Base-by-base conservation (phyloP, 2,888 invertebrate species). In the Thereva unica region DNA sequence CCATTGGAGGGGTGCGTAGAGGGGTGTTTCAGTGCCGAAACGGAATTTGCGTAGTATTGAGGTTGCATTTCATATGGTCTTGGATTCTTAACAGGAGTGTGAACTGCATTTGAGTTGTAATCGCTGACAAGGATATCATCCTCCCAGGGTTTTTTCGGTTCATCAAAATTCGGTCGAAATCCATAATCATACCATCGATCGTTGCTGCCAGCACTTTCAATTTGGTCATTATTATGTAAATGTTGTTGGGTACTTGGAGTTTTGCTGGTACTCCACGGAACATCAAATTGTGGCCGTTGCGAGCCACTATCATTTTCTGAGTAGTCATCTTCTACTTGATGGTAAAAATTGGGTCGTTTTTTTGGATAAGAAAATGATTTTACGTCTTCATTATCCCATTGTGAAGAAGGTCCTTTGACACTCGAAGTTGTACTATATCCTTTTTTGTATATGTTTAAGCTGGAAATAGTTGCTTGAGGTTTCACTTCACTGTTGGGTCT, bases 1-100 rank as follows among this genome's bases (percentile, higher is more conserved):
- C 89, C 88, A 68, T 83, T 83, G 0, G 85, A 83, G 0, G 89
- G 89, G 76, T 88, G 84, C 3, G 84, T 83, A 3, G 82, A 78
- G 0, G 86, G 84, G 74, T 85, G 84, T 59, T 59, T 72, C 67
- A 23, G 23, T 23, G 23, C 23, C 23, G 23, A 23, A 23, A 23
- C 23, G 1, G 23, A 23, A 23, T 23, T 23, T 23, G 23, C 23
- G n/a, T 23, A 49, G 4, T 49, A 23, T 35, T 52, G 64, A 7
- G 45, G 41, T 34, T 61, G 42, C 12, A 12, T 41, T 8, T 42
- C 34, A 40, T 42, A n/a, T 37, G 40, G 41, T 38, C n/a, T 41
- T n/a, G 42, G 41, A 5, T 38, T 34, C 34, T 64, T 35, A 7
- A n/a, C 7, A n/a, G 64, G 47, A 61, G 68, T 23, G 52, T 52